Evolutionary conservation across 2,113 vertebrate genomes (phyloP), one percentile per base, ranked within the genome.

Genomic region (Suncus etruscus): DNA sequence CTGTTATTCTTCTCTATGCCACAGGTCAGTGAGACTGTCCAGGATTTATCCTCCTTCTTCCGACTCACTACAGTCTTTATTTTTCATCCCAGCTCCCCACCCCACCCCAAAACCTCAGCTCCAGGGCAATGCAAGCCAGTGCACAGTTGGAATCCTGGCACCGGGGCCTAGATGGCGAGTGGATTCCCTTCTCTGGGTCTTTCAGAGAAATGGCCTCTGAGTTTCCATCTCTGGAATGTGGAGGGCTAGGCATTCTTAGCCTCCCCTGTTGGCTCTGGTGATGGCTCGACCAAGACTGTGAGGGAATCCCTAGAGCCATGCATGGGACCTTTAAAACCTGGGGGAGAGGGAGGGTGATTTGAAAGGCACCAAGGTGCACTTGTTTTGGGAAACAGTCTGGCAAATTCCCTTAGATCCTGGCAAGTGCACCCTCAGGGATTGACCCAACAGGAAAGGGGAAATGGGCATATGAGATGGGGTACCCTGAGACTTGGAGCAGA

Each of bases 171-270:
- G n/a, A 73, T 3, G 50, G 9, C 54, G 24, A 48, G 10, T 1
- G 16, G 25, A 32, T n/a, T 9, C 5, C 8, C 2, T 10, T 24
- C 54, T 18, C 68, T 2, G 48, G 86, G 65, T 29, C 39, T 88
- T 68, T 39, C 39, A 39, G 39, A 39, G 3, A 39, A 39, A 5
- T 39, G 39, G 39, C 39, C 39, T 39, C 39, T 39, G 39, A 5
- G 50, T 84, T 88, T 89, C 20, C n/a, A 63, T 31, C 6, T 58
- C 82, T 31, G 83, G 54, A 76, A 66, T 50, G 75, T 11, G 11
- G 32, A 24, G 3, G 4, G 20, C 50, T 7, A 1, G 11, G 16
- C 0, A 0, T 6, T 1, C 48, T 25, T 11, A 3, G 16, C 1
- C 9, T 3, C 11, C 10, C 39, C 25, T 0, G 4, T 2, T 3